Evolutionary conservation across 23 tunicate genomes (phyloP), one percentile per base, ranked within the genome.

Genomic region (Clavelina lepadiformis): DNA sequence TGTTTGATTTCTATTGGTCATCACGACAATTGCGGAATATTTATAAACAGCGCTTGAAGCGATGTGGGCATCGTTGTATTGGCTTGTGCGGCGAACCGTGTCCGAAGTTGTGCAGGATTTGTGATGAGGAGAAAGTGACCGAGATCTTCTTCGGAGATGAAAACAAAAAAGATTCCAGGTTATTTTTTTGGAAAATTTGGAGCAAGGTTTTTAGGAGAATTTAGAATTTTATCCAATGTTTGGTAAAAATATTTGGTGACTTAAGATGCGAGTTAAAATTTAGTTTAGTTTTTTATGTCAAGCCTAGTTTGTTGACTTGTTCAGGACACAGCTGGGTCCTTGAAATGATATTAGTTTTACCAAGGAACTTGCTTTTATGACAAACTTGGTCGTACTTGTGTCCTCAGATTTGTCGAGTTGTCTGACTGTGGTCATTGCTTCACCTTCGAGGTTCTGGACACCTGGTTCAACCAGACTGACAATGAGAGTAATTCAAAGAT

Each of bases 31-130:
- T 53, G 22, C 23, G 59, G 7, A 53, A 36, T 35, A 15, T 63
- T 37, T 37, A 11, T 11, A 11, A 44, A 44, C 49, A 85, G 78
- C 41, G 31, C 31, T 31, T 63, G 38, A 44, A 65, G 38, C 34
- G 63, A 34, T 86, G 95, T 35, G 62, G 54, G 32, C 95, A 86
- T 51, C 75, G 47, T 18, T 86, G 95, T 56, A 86, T 86, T 64
- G 95, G 95, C 3, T 50, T 86, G 2, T 86, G 95, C 65, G 95
- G 95, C 1, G 95, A 86, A 52, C 85, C 85, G 19, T 86, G 95
- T 58, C 95, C 95, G 29, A 86, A 37, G 36, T 57, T 71, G 33
- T 86, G 95, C 34, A 71, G 95, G 28, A 49, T 77, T 57, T 86
- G 95, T 46, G 75, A 86, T 56, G 67, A 86, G 37, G 75, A 71